Conservation (phyloP, 2,888 invertebrate genomes). For the Prenolepis imparis region DNA sequence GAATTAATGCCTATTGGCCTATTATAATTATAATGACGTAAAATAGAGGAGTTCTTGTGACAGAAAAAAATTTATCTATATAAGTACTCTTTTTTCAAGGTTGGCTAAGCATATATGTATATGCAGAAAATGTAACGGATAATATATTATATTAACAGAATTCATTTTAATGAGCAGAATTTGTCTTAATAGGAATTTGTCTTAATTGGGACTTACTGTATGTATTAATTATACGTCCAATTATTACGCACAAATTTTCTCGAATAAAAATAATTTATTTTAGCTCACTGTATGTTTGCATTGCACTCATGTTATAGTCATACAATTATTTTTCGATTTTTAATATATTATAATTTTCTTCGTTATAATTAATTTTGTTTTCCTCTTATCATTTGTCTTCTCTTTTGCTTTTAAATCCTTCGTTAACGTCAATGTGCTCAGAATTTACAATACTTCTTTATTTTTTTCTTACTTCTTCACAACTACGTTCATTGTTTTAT, state of each 20-base stretch:
- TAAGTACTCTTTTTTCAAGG: background rate
- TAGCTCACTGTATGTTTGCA: background rate
- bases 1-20: background rate
- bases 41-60: background rate
- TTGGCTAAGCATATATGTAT: background rate
- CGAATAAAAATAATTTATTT: constrained; percentile 1
- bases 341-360: background rate
- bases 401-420: background rate
- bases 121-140: background rate
- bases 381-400: background rate
- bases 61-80: background rate
- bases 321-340: background rate
- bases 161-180: no score
- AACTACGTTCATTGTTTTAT: background rate
- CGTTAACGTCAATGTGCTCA: background rate
- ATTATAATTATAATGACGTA: background rate
- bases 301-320: background rate
- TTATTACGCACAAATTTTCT: no score
- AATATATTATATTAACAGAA: background rate
- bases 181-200: no score
- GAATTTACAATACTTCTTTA: background rate
- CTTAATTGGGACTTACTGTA: no score
- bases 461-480: background rate
- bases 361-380: background rate
- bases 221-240: no score